These are phyloP conservation scores for Fistularia commersonii DNA, from an alignment of 2,797 vertebrate genomes.

Conservation along the genomic window DNA sequence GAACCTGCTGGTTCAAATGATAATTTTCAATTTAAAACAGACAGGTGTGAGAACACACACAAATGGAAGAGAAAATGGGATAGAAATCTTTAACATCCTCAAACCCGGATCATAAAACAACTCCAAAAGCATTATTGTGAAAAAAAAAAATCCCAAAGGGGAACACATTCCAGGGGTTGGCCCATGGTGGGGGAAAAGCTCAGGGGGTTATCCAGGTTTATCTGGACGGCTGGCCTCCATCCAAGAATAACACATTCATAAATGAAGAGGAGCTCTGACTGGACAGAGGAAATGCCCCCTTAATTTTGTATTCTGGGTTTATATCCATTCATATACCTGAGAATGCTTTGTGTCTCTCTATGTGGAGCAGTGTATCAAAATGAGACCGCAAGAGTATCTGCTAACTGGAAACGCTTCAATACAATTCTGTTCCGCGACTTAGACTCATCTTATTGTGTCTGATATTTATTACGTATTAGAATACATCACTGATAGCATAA, in stretches of 20 bases:
- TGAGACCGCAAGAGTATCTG: not conserved
- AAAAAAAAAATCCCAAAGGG: conserved; percentile 32
- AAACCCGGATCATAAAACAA: conserved; percentile 14
- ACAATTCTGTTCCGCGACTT: not conserved
- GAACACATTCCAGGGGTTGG: conserved; percentile 32
- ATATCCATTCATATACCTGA: not conserved
- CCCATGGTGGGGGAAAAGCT: conserved; percentile 25
- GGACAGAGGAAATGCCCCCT: conserved; percentile 16
- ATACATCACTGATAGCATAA: conserved; percentile 4
- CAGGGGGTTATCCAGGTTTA: conserved; percentile 49
- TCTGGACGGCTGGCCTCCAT: conserved; percentile 35
- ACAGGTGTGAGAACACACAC: not conserved
- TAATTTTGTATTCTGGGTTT: conserved; percentile 20
- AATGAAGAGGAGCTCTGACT: conserved; percentile 22
- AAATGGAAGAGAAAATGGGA: too few species aligned
- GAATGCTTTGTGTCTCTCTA: not conserved
- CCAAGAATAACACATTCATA: conserved; percentile 39
- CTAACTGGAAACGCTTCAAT: not conserved
- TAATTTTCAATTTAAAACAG: not conserved
- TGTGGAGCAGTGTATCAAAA: not conserved
- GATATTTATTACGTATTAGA: not conserved
- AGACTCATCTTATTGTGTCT: conserved; percentile 1
- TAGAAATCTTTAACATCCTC: conserved; percentile 1
- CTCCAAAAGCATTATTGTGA: conserved; percentile 26
- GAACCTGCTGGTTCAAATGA: not conserved